Percentiles rank a stretch among this genome's conserved stretches.
Evolutionary conservation across 2,797 vertebrate species (phyloP).

Genomic region (Columba guinea): DNA sequence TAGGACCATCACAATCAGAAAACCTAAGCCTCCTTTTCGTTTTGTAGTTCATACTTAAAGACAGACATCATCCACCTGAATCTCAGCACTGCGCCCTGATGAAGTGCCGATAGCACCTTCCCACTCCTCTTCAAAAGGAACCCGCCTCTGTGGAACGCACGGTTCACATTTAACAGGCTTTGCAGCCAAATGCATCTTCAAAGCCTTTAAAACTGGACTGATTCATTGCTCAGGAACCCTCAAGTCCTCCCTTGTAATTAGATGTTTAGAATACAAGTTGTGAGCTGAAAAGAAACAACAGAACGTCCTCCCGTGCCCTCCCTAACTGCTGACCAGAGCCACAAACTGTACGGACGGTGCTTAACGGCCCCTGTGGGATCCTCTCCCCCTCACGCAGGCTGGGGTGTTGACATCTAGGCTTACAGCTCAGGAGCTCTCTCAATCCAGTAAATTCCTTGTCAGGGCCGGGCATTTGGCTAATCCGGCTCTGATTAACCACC

Average conservation of each 20-base stretch:
- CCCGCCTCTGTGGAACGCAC: not conserved
- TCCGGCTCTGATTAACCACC: conserved; percentile 30
- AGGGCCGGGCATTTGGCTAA: conserved; percentile 57
- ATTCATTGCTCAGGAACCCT: not conserved
- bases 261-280: not conserved
- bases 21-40: not conserved
- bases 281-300: not conserved
- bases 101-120: not conserved
- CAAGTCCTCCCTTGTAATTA: not conserved
- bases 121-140: conserved; percentile 16
- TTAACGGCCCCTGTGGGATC: not conserved
- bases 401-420: not conserved
- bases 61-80: not conserved
- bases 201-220: not conserved
- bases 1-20: not conserved
- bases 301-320: not conserved
- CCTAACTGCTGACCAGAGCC: not conserved
- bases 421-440: conserved; percentile 27
- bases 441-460: conserved; percentile 49
- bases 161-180: conserved; percentile 8
- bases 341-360: not conserved
- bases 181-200: conserved; percentile 6
- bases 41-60: not conserved
- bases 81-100: not conserved
- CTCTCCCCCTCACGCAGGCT: not conserved